Evolutionary conservation across 2,797 vertebrate genomes (phyloP).

Genomic region (Clarias laeviceps): DNA sequence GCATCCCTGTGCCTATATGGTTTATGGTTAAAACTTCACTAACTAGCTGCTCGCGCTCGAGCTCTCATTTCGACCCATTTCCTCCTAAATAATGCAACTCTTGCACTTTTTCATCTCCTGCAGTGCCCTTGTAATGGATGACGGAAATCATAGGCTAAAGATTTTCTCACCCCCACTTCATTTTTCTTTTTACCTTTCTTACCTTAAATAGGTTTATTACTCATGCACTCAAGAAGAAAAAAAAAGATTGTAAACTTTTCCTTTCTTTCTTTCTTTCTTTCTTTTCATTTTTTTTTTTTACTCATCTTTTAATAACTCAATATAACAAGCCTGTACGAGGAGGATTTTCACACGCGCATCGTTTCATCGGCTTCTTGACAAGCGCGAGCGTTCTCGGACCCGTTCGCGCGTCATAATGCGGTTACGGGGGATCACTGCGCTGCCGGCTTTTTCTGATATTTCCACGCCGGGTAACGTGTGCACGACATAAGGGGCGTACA

Average conservation of each 20-base stretch:
- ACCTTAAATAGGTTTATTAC: too few relatives aligned
- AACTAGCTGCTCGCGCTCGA: background rate
- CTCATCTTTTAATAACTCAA: too few relatives aligned
- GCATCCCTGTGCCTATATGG: background rate
- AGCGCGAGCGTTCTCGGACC: constrained; percentile 9
- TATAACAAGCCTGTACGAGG: background rate
- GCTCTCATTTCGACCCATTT: background rate
- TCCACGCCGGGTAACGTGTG: constrained; percentile 66
- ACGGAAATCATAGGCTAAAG: background rate
- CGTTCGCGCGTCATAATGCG: constrained; percentile 81
- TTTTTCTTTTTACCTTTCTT: background rate
- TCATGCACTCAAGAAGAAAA: too few relatives aligned
- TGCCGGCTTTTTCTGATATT: constrained; percentile 63
- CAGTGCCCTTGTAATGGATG: background rate
- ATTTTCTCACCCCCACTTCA: background rate
- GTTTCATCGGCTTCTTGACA: background rate
- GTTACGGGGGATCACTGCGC: constrained; percentile 75
- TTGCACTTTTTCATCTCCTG: background rate
- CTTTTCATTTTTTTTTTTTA: too few relatives aligned
- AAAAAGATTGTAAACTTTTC: too few relatives aligned
- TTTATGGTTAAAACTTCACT: background rate
- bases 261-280: too few relatives aligned
- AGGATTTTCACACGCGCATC: background rate
- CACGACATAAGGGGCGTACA: constrained; percentile 66
- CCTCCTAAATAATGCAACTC: too few relatives aligned